These are phyloP conservation scores for Diuraphis noxia DNA, from an alignment of 1,140 invertebrate species.

Conservation along the genomic window DNA sequence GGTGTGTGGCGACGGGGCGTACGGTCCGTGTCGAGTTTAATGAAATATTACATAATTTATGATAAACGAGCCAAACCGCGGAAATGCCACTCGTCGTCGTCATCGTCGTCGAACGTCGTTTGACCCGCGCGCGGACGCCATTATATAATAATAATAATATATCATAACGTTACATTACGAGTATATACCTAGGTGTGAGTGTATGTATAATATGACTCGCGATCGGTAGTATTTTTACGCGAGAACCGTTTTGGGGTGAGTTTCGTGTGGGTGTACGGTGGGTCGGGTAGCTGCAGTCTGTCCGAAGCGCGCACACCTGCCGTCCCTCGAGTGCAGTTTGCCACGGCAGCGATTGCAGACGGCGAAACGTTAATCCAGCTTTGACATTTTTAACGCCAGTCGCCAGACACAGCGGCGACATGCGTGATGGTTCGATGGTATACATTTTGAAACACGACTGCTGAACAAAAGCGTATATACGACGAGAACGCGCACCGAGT, in stretches of 20 bases:
- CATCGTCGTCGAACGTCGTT: neutral
- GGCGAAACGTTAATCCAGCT: neutral
- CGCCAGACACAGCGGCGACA: neutral
- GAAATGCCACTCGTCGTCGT: neutral
- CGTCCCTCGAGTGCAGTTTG: neutral
- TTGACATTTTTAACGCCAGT: neutral
- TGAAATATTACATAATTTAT: conserved; percentile 36
- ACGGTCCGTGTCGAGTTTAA: neutral
- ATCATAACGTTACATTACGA: neutral
- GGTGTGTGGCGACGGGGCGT: neutral
- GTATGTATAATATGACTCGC: neutral
- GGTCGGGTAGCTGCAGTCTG: too few relatives aligned
- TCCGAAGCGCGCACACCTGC: neutral
- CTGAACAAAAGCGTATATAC: too few relatives aligned
- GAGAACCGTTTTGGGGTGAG: neutral
- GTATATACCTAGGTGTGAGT: too few relatives aligned
- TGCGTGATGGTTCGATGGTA: neutral
- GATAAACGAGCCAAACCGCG: neutral
- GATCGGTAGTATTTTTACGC: neutral
- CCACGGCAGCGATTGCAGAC: neutral
- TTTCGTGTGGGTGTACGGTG: neutral
- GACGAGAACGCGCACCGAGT: too few relatives aligned
- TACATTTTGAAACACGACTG: neutral
- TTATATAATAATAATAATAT: too few relatives aligned
- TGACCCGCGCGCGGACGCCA: neutral